Base-by-base conservation (phyloP, 2,797 vertebrate species). In the Lycodopsis pacificus region DNA sequence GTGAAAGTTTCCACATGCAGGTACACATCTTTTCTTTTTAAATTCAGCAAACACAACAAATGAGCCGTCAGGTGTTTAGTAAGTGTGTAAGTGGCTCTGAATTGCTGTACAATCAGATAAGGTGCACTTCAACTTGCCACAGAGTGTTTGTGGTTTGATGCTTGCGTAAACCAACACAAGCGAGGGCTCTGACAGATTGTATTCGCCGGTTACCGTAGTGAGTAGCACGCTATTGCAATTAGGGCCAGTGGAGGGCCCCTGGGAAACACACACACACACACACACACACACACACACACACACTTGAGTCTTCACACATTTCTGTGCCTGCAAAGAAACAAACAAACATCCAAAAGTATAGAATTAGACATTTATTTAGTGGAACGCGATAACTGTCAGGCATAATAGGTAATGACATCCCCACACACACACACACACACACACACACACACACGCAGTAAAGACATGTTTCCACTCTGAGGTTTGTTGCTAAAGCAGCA, bases 31-130 rank as follows among this genome's bases (percentile, higher is more conserved):
- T 19, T 34, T 11, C 7, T 38, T 38, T 77, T 75, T 53, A 63
- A 86, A 58, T 17, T 57, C 8, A 62, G 46, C 58, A 77, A 81
- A 88, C 54, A 61, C 63, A 61, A 80, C 77, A 75, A 78, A 83
- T 77, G 32, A 68, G 38, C 80, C 69, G 61, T 87, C 69, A 25
- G 11, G 68, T 84, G 51, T 80, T 82, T 53, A 78, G 63, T 40
- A 54, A 67, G 30, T 5, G 66, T 82, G 42, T 72, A 77, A 82
- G 65, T 38, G 82, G 63, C 34, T 73, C 57, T 17, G 71, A 86
- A 77, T 64, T 34, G 46, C 68, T 83, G 81, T 82, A 20, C 5
- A 70, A 73, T 86, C 73, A 64, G 65, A 83, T 81, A 51, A 87
- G 73, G 54, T 59, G 42, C 13, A 3, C 49, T 80, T 73, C 25